Percentiles rank a stretch among this genome's conserved stretches.
Conservation (phyloP, 2,888 invertebrate species). For the Pteria penguin region DNA sequence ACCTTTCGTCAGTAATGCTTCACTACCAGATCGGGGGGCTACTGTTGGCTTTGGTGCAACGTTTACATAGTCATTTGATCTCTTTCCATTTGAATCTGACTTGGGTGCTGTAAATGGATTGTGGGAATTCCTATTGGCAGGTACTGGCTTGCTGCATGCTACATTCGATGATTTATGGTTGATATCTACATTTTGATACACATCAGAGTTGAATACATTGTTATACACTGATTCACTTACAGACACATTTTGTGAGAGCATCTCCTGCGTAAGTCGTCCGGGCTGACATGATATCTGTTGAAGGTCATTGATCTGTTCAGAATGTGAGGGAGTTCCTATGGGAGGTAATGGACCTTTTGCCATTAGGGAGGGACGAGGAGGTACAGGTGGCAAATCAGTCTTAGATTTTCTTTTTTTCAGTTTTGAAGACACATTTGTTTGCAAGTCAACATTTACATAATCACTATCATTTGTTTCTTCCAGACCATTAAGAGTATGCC, state of each 20-base stretch:
- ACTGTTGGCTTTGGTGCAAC: constrained; percentile 28
- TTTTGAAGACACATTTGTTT: background rate
- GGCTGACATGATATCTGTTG: too few species aligned
- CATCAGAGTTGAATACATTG: constrained; percentile 7
- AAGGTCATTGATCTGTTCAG: too few species aligned
- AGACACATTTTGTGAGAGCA: background rate
- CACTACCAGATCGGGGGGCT: background rate
- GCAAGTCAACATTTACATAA: background rate
- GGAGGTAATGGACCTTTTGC: constrained; percentile 53
- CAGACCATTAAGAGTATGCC: constrained; percentile 33
- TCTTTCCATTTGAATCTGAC: background rate
- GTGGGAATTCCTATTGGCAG: background rate
- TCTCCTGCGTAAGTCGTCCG: too few species aligned
- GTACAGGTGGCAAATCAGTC: constrained; percentile 56
- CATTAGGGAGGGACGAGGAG: constrained; percentile 43
- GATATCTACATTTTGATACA: background rate
- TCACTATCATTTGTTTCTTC: constrained; percentile 4
- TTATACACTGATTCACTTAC: background rate
- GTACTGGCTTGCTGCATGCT: background rate
- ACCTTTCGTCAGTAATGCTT: too few species aligned
- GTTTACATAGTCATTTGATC: constrained; percentile 32
- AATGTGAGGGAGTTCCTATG: too few species aligned
- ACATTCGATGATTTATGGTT: constrained; percentile 7
- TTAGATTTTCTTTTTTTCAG: constrained; percentile 5
- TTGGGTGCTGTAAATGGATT: background rate